These are phyloP conservation scores for Mesoligia furuncula DNA, from an alignment of 2,888 invertebrate species.

Conservation along the genomic window DNA sequence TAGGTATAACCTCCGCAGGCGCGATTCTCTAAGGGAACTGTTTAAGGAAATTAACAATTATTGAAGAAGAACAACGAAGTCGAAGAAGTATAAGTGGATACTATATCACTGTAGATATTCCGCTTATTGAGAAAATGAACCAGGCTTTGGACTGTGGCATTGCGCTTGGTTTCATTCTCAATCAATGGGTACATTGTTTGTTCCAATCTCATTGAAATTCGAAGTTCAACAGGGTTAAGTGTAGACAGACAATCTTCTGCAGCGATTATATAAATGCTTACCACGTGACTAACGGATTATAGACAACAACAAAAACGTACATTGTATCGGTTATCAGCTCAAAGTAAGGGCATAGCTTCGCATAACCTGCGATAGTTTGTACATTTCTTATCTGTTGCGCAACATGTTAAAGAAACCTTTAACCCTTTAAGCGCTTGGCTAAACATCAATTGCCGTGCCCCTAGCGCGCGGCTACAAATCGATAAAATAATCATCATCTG, in stretches of 20 bases:
- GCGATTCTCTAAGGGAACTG: too few species aligned
- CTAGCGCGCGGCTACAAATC: too few species aligned
- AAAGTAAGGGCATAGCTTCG: background rate
- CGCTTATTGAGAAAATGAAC: background rate
- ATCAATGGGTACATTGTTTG: slow-evolving; percentile 15
- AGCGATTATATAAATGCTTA: background rate
- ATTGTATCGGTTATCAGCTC: background rate
- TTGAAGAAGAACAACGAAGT: too few species aligned
- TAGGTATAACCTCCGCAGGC: too few species aligned
- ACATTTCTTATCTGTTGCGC: background rate
- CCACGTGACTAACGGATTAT: background rate
- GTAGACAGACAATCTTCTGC: slow-evolving; percentile 6
- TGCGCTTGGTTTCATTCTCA: background rate
- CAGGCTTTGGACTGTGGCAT: background rate
- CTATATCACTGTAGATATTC: background rate
- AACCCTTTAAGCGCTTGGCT: too few species aligned
- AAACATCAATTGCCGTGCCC: too few species aligned
- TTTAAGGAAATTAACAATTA: too few species aligned
- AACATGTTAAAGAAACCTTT: background rate
- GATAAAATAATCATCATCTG: too few species aligned
- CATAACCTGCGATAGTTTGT: background rate
- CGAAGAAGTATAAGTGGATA: background rate
- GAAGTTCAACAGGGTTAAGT: slow-evolving; percentile 33
- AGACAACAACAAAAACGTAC: slow-evolving; percentile 2
- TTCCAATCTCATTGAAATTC: background rate